Evolutionary conservation across 2,888 invertebrate species (phyloP).

Genomic region (Tipula helvola): DNA sequence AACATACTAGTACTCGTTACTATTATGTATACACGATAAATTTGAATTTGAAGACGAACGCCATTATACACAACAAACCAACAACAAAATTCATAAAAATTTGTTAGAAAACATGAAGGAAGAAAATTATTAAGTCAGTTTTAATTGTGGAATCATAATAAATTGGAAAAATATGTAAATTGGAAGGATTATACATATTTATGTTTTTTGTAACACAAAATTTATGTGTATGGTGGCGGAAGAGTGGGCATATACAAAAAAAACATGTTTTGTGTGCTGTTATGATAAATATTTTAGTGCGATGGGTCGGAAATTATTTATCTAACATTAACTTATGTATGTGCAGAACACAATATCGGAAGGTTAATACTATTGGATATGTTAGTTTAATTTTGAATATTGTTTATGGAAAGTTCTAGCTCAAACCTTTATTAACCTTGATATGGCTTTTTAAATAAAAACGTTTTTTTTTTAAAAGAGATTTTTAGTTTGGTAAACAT

Average conservation of each 20-base stretch:
- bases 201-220: background rate
- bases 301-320: background rate
- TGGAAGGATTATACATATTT: background rate
- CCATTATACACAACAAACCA: background rate
- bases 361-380: too few relatives aligned
- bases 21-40: background rate
- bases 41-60: background rate
- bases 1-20: background rate
- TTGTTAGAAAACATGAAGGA: background rate
- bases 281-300: background rate
- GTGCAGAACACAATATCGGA: background rate
- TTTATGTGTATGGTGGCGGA: background rate
- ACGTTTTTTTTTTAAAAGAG: too few relatives aligned
- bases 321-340: background rate
- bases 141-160: constrained; percentile 4
- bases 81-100: background rate
- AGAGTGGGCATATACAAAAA: background rate
- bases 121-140: constrained; percentile 4
- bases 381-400: too few relatives aligned
- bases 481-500: too few relatives aligned
- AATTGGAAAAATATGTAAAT: constrained; percentile 4
- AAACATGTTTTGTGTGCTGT: background rate
- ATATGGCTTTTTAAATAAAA: too few relatives aligned
- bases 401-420: too few relatives aligned
- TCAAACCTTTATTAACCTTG: too few relatives aligned